Conservation (phyloP, 2,797 vertebrate species). For the Peromyscus eremicus region DNA sequence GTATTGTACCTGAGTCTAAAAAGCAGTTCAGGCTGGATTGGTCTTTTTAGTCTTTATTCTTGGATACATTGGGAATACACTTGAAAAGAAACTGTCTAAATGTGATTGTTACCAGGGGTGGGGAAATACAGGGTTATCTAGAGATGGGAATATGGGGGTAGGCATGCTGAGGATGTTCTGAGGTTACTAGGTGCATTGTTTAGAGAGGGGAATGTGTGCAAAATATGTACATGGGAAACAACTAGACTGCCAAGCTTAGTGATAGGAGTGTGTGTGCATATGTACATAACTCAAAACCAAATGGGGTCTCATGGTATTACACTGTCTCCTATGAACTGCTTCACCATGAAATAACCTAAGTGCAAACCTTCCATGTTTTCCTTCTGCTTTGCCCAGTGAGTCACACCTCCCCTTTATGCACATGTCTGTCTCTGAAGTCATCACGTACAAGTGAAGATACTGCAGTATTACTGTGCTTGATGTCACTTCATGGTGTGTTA, state of each 20-base stretch:
- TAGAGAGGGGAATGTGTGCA: not conserved
- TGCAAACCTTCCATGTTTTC: not conserved
- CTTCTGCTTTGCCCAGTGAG: not conserved
- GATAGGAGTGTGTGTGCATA: not conserved
- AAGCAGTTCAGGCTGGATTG: not conserved
- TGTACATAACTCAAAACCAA: not conserved
- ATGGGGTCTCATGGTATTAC: too few relatives aligned
- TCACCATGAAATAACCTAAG: not conserved
- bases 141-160: not conserved
- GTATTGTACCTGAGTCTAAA: not conserved
- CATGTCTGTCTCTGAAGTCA: not conserved
- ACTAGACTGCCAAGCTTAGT: not conserved
- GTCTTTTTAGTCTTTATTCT: not conserved
- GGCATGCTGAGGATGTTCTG: not conserved
- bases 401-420: not conserved
- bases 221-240: not conserved
- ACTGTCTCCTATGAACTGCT: not conserved
- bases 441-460: accelerated
- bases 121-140: not conserved
- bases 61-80: not conserved
- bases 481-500: constrained; percentile 76
- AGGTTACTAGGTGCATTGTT: not conserved
- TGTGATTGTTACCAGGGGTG: not conserved
- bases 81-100: not conserved
- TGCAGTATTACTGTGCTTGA: accelerated